Evolutionary conservation across 2,888 invertebrate genomes (phyloP).

Genomic region (Plagodis pulveraria): DNA sequence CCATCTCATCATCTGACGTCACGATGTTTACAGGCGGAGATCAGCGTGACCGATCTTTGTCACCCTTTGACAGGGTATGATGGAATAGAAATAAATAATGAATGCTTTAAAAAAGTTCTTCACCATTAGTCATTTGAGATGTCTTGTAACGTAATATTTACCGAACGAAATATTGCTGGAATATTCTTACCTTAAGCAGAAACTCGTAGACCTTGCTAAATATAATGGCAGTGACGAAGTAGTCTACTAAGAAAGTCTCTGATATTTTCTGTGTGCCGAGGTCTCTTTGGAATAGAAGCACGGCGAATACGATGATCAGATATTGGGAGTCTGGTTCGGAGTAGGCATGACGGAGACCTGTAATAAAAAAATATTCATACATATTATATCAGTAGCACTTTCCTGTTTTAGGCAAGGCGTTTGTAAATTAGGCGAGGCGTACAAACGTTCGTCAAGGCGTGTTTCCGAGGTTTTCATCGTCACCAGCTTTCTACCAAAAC

Average conservation of each 20-base stretch:
- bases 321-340: conserved; percentile 97
- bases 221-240: conserved; percentile 95
- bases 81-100: conserved; percentile 35
- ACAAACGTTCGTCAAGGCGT: no score
- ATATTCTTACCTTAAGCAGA: conserved; percentile 91
- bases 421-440: no score
- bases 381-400: no score
- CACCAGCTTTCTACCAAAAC: no score
- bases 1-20: conserved; percentile 56
- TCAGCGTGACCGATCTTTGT: conserved; percentile 71
- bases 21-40: conserved; percentile 66
- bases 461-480: no score
- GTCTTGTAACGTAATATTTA: no score
- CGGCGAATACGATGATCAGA: conserved; percentile 95
- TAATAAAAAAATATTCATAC: not conserved
- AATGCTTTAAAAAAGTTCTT: not conserved
- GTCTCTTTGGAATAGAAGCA: conserved; percentile 94
- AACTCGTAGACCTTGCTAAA: conserved; percentile 97
- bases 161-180: no score
- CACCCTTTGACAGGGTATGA: conserved; percentile 54
- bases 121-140: no score
- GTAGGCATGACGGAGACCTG: conserved; percentile 93
- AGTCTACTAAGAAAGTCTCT: conserved; percentile 96
- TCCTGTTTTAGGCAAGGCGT: no score
- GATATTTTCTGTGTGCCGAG: conserved; percentile 87